These are phyloP conservation scores for Calliphora vicina DNA, from an alignment of 1,140 invertebrate species.

Conservation along the genomic window DNA sequence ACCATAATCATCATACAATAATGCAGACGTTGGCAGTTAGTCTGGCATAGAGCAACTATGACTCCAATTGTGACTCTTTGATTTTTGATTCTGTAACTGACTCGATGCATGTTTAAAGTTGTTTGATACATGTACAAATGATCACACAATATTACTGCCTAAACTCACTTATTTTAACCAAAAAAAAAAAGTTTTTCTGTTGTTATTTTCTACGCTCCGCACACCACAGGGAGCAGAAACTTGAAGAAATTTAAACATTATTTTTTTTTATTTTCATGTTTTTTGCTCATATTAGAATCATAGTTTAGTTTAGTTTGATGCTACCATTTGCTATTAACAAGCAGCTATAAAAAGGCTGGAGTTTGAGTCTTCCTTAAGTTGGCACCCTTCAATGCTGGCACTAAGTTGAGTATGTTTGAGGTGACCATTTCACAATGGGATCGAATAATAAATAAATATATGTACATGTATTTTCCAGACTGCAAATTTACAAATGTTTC, in stretches of 20 bases:
- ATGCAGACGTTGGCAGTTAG: no score
- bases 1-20: background rate
- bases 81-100: background rate
- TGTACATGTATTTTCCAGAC: no score
- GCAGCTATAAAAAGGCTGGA: background rate
- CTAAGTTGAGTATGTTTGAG: background rate
- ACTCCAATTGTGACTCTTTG: background rate
- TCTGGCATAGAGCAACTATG: background rate
- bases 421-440: background rate
- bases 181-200: background rate
- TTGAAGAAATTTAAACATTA: constrained; percentile 17
- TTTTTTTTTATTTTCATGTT: background rate
- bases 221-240: constrained; percentile 5
- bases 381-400: constrained; percentile 28
- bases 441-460: no score
- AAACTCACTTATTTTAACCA: constrained; percentile 6
- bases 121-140: background rate
- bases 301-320: background rate
- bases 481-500: no score
- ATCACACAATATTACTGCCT: background rate
- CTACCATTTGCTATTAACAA: constrained; percentile 25
- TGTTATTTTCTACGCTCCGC: background rate
- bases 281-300: background rate
- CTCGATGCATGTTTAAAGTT: background rate
- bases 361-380: constrained; percentile 4